Evolutionary conservation across 2,113 vertebrate species (phyloP), one percentile per base, ranked within the genome.

Genomic region (Crypturellus undulatus): DNA sequence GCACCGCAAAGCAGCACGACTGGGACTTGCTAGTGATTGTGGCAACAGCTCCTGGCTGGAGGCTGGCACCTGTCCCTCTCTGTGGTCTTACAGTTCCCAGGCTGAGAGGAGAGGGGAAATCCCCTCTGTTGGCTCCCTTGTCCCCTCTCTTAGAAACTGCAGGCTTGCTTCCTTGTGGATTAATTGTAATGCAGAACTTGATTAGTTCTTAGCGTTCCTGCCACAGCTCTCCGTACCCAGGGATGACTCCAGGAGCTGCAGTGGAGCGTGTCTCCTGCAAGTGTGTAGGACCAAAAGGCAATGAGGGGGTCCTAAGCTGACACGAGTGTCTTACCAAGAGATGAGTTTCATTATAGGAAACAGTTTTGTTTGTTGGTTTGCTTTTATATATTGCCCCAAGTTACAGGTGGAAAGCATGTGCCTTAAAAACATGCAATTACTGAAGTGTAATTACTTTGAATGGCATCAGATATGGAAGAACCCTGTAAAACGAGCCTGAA

Each of bases 91-190:
- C 9, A 21, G 11, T 5, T 25, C 60, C 24, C 6, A 28, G 42
- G 38, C 60, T 71, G 56, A 26, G 54, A 59, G 73, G 16, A 11
- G 52, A 76, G 25, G 20, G 68, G 10, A 70, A 34, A 4, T 19
- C 4, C 34, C 15, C 15, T 4, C 13, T 65, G 1, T 54, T 30
- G n/a, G 54, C 18, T 71, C 4, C n/a, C 4, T 14, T 49, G 16
- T 24, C 3, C 0, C 30, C 70, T n/a, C 40, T 67, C 16, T 42
- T 51, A 11, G 18, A 12, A 81, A 38, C 6, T 54, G 0, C 3
- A 5, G 16, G 1, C 54, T 86, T 73, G 12, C 36, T 75, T 52
- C 12, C 6, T 30, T 14, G 2, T 15, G 63, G 40, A 49, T 63
- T 47, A 59, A 34, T 69, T 88, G 78, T 40, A 15, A 19, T 16